These are phyloP conservation scores for Parnassius mnemosyne DNA, from an alignment of 2,888 invertebrate genomes.

Conservation along the genomic window DNA sequence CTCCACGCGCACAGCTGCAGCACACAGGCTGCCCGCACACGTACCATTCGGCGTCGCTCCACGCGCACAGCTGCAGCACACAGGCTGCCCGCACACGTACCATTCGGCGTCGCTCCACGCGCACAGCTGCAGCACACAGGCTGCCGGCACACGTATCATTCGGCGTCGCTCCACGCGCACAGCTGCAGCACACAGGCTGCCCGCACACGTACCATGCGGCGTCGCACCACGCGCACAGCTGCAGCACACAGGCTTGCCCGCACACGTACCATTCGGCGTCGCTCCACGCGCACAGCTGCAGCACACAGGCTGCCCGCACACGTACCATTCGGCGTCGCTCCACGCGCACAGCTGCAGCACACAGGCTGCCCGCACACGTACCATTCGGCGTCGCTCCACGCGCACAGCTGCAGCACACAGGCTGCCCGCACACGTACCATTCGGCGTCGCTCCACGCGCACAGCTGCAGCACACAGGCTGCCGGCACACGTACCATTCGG, in stretches of 20 bases:
- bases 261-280: not conserved
- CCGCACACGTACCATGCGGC: slow-evolving; percentile 83
- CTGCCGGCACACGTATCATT: slow-evolving; percentile 80
- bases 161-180: slow-evolving; percentile 89
- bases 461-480: slow-evolving; percentile 45
- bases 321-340: slow-evolving; percentile 58
- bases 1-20: not conserved
- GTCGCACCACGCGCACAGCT: slow-evolving; percentile 84
- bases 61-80: slow-evolving; percentile 85
- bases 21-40: not conserved
- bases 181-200: slow-evolving; percentile 47
- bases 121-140: slow-evolving; percentile 77
- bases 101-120: slow-evolving; percentile 92
- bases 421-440: not conserved
- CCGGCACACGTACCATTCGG: not conserved
- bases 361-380: slow-evolving; percentile 53
- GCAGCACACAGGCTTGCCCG: slow-evolving; percentile 28
- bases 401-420: not conserved
- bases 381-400: not conserved
- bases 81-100: slow-evolving; percentile 84
- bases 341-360: slow-evolving; percentile 66
- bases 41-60: slow-evolving; percentile 91
- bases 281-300: slow-evolving; percentile 77
- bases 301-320: slow-evolving; percentile 81
- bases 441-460: not conserved